A percentile compares a stretch with the other conserved stretches of the same genome.
Conservation (phyloP, 2,888 invertebrate species). For the Philonicus albiceps region DNA sequence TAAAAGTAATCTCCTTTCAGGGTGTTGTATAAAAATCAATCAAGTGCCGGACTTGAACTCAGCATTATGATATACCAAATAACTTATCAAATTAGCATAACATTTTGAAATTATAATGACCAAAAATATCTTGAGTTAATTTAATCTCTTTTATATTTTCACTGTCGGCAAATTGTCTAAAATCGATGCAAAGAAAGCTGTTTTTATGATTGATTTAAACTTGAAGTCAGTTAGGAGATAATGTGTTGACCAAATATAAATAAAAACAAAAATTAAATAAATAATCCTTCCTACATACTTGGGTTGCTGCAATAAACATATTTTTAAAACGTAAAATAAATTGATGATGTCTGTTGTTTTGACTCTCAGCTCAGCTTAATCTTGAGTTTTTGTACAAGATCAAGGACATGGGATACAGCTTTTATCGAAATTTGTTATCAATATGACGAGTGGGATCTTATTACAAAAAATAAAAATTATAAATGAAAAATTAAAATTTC, state of each 20-base stretch:
- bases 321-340: not conserved
- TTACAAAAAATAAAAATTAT: too few species aligned
- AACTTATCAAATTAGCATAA: too few species aligned
- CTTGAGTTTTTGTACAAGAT: not conserved
- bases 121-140: not conserved
- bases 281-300: not conserved
- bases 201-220: not conserved
- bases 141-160: not conserved
- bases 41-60: too few species aligned
- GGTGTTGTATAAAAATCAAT: too few species aligned
- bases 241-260: not conserved
- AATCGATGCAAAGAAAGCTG: not conserved
- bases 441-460: too few species aligned
- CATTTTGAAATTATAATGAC: not conserved
- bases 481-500: too few species aligned
- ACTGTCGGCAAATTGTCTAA: not conserved
- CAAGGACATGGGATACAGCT: not conserved
- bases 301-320: not conserved
- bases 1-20: too few species aligned
- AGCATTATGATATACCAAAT: too few species aligned
- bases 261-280: not conserved
- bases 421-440: not conserved
- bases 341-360: not conserved
- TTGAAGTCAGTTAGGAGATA: not conserved
- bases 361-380: not conserved